phyloP scores from a whole-genome alignment of 1,140 invertebrate genomes.

The Diorhabda sublineata region DNA sequence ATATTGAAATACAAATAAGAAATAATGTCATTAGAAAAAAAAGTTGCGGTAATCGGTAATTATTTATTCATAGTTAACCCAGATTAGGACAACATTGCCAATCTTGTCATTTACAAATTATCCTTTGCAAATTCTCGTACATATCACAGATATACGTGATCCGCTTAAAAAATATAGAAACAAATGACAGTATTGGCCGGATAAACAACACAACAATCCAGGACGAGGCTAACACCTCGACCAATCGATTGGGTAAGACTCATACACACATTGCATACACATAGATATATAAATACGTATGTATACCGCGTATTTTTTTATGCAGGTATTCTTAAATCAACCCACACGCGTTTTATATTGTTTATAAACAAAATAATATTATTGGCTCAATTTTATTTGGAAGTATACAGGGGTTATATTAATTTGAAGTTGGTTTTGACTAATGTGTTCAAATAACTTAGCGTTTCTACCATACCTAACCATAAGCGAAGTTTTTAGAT shows the following conservation, averaged over 20 bases:
- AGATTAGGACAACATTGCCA: neutral
- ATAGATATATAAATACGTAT: neutral
- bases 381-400: no score
- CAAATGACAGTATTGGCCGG: conserved; percentile 15
- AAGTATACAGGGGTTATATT: no score
- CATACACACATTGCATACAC: neutral
- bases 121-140: neutral
- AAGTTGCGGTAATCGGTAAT: neutral
- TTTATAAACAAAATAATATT: no score
- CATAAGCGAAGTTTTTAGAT: no score
- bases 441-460: no score
- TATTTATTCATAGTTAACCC: conserved; percentile 1
- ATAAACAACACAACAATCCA: conserved; percentile 19
- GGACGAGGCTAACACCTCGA: conserved; percentile 29
- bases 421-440: no score
- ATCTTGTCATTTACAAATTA: conserved; percentile 4
- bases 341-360: no score
- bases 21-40: no score
- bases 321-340: no score
- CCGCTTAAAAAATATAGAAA: conserved; percentile 26
- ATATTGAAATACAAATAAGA: no score
- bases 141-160: conserved; percentile 18
- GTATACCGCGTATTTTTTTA: no score
- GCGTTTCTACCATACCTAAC: no score
- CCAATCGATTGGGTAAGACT: conserved; percentile 15